Evolutionary conservation across 2,797 vertebrate genomes (phyloP).

Genomic region (Gallirallus australis): DNA sequence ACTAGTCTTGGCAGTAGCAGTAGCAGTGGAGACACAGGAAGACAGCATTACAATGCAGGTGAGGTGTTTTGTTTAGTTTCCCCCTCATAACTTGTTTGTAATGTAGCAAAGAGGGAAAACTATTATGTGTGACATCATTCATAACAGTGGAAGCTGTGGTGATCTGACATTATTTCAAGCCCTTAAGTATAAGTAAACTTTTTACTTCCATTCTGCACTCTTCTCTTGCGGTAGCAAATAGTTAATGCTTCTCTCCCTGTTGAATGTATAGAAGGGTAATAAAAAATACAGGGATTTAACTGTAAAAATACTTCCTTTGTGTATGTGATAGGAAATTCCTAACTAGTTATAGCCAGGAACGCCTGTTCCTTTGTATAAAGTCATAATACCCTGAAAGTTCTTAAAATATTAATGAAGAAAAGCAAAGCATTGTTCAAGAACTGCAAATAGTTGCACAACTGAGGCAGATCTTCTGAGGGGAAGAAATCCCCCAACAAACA

Average conservation of each 20-base stretch:
- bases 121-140: background rate
- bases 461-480: background rate
- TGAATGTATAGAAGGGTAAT: background rate
- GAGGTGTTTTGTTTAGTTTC: background rate
- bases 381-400: background rate
- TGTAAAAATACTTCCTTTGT: background rate
- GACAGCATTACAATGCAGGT: slow-evolving; percentile 84
- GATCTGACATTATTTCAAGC: background rate
- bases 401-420: background rate
- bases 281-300: background rate
- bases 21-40: slow-evolving; percentile 90
- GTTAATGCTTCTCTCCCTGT: background rate
- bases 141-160: background rate
- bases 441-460: background rate
- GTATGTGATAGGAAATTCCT: background rate
- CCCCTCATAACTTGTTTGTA: background rate
- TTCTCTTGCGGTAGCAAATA: background rate
- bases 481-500: background rate
- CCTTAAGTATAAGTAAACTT: background rate
- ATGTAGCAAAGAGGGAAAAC: background rate
- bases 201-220: background rate
- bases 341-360: background rate
- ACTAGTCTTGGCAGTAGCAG: slow-evolving; percentile 94
- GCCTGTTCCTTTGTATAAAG: background rate
- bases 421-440: background rate